These are phyloP conservation scores for Chromis chromis DNA, from an alignment of 2,797 vertebrate genomes.

Conservation along the genomic window DNA sequence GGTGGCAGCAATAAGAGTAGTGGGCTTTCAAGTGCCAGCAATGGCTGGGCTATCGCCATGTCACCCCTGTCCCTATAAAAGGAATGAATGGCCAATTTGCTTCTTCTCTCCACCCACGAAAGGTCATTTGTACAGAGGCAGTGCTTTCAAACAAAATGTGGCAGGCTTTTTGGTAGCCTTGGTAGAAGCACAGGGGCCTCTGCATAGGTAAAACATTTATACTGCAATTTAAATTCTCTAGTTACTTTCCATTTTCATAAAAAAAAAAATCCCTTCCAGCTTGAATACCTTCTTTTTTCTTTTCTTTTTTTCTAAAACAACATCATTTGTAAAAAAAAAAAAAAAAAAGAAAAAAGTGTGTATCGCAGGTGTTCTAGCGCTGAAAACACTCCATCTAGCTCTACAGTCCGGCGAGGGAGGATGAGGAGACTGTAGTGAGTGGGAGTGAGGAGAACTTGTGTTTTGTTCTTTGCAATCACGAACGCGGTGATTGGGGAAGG, in stretches of 20 bases:
- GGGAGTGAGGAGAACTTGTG: constrained; percentile 42
- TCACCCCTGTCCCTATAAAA: constrained; percentile 66
- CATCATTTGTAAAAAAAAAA: constrained; percentile 6
- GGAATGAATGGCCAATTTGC: constrained; percentile 66
- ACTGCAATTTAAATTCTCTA: constrained; percentile 47
- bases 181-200: constrained; percentile 21
- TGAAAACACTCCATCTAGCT: constrained; percentile 44
- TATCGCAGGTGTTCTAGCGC: constrained; percentile 25
- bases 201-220: constrained; percentile 58
- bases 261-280: background rate
- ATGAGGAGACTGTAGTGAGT: constrained; percentile 37
- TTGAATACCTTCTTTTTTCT: constrained; percentile 12
- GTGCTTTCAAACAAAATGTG: constrained; percentile 67
- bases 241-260: constrained; percentile 36
- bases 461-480: constrained; percentile 48
- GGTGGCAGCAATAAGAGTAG: constrained; percentile 63
- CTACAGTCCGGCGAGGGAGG: constrained; percentile 28
- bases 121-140: constrained; percentile 69
- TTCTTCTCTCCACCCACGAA: constrained; percentile 65
- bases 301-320: background rate
- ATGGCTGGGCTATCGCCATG: constrained; percentile 63
- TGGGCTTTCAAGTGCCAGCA: constrained; percentile 70
- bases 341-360: background rate
- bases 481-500: constrained; percentile 28
- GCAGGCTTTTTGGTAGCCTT: constrained; percentile 48